Percentiles rank a stretch among this genome's conserved stretches.
Conservation (phyloP, 2,113 vertebrate species). For the Nannobrachium achirus region DNA sequence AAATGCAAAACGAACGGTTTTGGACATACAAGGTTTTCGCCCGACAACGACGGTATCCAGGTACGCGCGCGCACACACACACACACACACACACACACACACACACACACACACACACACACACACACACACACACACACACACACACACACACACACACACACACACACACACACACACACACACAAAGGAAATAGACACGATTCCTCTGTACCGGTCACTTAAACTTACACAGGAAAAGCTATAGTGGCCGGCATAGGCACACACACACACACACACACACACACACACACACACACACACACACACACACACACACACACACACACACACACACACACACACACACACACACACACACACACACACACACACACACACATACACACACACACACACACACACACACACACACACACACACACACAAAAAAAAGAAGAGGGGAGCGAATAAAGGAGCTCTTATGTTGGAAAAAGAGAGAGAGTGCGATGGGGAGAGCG, state of each 20-base stretch:
- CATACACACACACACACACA: not conserved
- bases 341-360: not conserved
- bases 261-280: not conserved
- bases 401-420: not conserved
- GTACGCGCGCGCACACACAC: not conserved
- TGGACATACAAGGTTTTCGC: too few relatives aligned
- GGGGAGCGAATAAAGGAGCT: slow-evolving; percentile 53
- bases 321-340: slow-evolving; percentile 1
- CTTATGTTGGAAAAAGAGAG: slow-evolving; percentile 39
- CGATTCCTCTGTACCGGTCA: too few relatives aligned
- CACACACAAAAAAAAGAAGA: not conserved
- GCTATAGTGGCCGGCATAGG: too few relatives aligned
- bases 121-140: not conserved
- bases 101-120: not conserved
- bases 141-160: not conserved
- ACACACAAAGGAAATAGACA: not conserved
- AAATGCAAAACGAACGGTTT: too few relatives aligned
- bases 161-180: not conserved
- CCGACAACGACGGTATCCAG: too few relatives aligned
- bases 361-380: not conserved
- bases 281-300: not conserved
- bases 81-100: not conserved
- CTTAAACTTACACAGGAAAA: too few relatives aligned
- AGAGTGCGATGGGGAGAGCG: slow-evolving; percentile 19
- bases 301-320: not conserved